Base-by-base conservation (phyloP, 1,140 invertebrate species). In the Panulirus ornatus region DNA sequence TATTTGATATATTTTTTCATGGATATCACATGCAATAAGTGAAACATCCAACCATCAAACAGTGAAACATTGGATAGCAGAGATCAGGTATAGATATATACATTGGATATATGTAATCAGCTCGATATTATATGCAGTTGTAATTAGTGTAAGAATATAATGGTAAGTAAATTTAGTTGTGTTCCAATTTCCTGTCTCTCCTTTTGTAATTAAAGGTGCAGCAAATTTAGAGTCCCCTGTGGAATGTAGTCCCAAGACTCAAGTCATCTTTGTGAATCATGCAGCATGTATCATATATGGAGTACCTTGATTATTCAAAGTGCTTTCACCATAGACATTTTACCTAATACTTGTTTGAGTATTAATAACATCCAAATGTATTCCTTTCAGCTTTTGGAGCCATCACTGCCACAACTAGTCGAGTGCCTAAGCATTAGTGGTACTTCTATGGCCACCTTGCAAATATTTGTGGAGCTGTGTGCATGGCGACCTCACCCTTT, bases 391-490 rank as follows among this genome's bases (percentile, higher is more conserved):
- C 93, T 96, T 87, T 93, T 98, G 63, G 96, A 97, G 94, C 95
- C 96, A 0, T 96, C 96, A 93, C 94, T 98, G 38, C 95, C 96
- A 0, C 96, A 97, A 93, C 94, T 98, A 63, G 95, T 96, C 92
- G 96, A 96, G n/a, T 97, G 96, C 93, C 93, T 97, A 14, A 94
- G 94, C 34, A 94, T 94, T 88, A 94, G 94, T 19, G 93, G 94
- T 40, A 95, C 95, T 8, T 95, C 95, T 27, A 92, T 94, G 38
- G 93, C 95, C 71, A 96, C 96, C 22, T 94, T 97, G 90, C 96
- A 97, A 94, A 96, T 98, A 42, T 96, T 98, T 93, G 94, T 96
- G 2, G 82, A 91, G 95, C 96, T 92, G 95, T 98, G 94, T 96
- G 97, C 9, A 95, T 96, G 92, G 95, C 95, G 73, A 95, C 95